Conservation (phyloP, 2,113 vertebrate genomes). For the Ammodytes dubius region DNA sequence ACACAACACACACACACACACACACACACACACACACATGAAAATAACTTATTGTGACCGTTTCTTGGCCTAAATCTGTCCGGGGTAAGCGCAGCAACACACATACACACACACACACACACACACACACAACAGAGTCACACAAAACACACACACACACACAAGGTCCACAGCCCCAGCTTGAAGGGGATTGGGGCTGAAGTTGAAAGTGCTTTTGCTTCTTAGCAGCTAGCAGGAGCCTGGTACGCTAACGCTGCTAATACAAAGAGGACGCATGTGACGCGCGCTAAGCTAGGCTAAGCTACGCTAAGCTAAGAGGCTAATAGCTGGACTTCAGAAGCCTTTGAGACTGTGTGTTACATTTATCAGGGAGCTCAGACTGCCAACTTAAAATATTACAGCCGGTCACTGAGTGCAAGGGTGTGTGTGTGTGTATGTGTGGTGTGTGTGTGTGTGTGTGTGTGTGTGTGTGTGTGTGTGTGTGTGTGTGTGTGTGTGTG, state of each 20-base stretch:
- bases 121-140: no score
- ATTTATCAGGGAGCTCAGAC: constrained; percentile 75
- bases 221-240: constrained; percentile 63
- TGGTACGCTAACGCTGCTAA: constrained; percentile 82
- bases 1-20: no score
- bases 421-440: no score
- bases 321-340: constrained; percentile 64
- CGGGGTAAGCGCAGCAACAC: no score
- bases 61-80: constrained; percentile 47
- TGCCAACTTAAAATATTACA: constrained; percentile 80
- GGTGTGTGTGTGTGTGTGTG: neutral
- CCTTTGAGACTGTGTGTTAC: constrained; percentile 18
- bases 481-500: no score
- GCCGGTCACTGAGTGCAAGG: constrained; percentile 73
- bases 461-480: no score
- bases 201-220: constrained; percentile 64
- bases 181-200: constrained; percentile 75
- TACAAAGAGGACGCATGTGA: constrained; percentile 88
- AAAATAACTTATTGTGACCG: constrained; percentile 20
- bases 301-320: constrained; percentile 69
- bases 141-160: no score
- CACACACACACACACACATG: no score
- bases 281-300: constrained; percentile 71
- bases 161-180: constrained; percentile 43
- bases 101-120: no score